phyloP scores from a whole-genome alignment of 1,140 invertebrate species.

The Chymomyza costata region DNA sequence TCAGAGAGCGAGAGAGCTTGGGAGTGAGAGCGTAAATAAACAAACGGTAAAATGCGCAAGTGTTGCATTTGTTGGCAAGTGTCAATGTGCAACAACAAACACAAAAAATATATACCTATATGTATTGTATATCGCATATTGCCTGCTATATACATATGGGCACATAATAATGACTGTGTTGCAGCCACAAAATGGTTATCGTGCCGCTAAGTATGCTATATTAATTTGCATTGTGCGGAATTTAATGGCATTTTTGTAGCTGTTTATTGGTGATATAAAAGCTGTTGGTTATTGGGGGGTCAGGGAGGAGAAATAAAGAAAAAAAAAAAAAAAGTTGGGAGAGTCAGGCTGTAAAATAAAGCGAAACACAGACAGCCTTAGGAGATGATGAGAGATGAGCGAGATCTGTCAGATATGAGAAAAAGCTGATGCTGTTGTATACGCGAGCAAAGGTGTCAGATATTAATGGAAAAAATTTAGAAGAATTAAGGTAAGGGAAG shows the following conservation, averaged over 20 bases:
- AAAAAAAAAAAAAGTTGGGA: too few species aligned
- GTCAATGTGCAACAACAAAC: conserved; percentile 32
- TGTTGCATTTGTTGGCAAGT: conserved; percentile 59
- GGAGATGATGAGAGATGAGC: too few species aligned
- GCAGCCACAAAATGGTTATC: conserved; percentile 43
- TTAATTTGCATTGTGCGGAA: conserved; percentile 58
- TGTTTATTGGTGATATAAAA: background rate
- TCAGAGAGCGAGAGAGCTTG: background rate
- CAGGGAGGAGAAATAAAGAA: too few species aligned
- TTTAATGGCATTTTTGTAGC: conserved; percentile 19
- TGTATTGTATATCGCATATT: conserved; percentile 18
- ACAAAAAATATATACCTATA: conserved; percentile 3
- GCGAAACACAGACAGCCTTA: too few species aligned
- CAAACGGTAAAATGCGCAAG: conserved; percentile 55
- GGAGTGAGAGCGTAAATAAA: conserved; percentile 23
- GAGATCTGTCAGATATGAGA: too few species aligned
- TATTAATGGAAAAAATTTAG: too few species aligned
- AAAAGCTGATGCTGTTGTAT: background rate
- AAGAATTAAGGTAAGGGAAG: too few species aligned
- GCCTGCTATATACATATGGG: too few species aligned
- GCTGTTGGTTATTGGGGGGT: too few species aligned
- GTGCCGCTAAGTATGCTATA: conserved; percentile 64
- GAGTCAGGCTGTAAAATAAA: too few species aligned
- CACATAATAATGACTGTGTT: too few species aligned
- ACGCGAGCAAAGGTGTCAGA: too few species aligned